Base-by-base conservation (phyloP, 1,140 invertebrate species). In the Popillia japonica region DNA sequence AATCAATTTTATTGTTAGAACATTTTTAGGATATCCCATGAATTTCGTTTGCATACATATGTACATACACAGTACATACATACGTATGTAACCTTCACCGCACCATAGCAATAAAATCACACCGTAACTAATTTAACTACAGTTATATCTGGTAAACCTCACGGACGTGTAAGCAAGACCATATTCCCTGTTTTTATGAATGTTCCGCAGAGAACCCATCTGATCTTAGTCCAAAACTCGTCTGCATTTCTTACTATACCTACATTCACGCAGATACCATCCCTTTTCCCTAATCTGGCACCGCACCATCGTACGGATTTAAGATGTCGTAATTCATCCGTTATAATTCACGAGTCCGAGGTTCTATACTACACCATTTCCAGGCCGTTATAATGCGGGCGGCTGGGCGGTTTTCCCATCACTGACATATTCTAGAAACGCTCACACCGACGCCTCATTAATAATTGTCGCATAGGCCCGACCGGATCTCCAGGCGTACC, bases 261-360 rank as follows among this genome's bases (percentile, higher is more conserved):
- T 55, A n/a, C 14, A 55, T 55, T 55, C 48, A 1, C 4, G 1
- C 27, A 4, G 27, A 34, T 34, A 34, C 27, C 27, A 34, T 34
- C 27, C 27, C 27, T 34, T 34, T 55, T 17, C 10, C 48, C 48
- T 17, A 17, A 55, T 17, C 48, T 17, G 17, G 17, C 14, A 17
- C 14, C 48, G 48, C 14, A n/a, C 11, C 48, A 44, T n/a, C 48
- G 48, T n/a, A n/a, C 2, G 48, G 48, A 17, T 55, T 55, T 55
- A 55, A 55, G 48, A 17, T 55, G 48, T 48, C 44, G 44, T 55
- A 55, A 55, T 55, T 55, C 48, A 55, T 55, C 7, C 48, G 48
- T 55, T 55, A 55, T 55, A 55, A 55, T 55, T 55, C 48, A 55
- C 48, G 48, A 55, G n/a, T 55, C 17, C 14, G n/a, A 17, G 48